Conservation (phyloP, 2,113 vertebrate species). For the Takifugu flavidus region DNA sequence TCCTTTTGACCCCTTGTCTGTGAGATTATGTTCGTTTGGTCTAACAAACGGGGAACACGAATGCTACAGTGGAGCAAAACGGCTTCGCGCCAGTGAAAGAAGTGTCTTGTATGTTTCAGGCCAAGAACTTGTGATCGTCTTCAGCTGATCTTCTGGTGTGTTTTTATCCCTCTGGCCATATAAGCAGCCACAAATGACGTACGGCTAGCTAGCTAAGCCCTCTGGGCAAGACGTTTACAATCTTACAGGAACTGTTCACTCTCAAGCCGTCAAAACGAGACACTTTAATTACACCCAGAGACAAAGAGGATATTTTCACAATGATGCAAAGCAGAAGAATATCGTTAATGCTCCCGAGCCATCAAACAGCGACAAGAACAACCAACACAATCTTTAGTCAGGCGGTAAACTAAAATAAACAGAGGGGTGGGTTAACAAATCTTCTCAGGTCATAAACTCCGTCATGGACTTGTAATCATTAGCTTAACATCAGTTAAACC, state of each 20-base stretch:
- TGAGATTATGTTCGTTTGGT: slow-evolving; percentile 21
- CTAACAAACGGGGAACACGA: background rate
- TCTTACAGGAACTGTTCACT: no score
- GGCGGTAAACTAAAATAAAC: slow-evolving; percentile 17
- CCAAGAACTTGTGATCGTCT: slow-evolving; percentile 9
- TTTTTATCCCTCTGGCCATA: background rate
- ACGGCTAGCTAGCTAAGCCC: no score
- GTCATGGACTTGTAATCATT: slow-evolving; percentile 29
- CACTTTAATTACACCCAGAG: background rate
- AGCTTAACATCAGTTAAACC: slow-evolving; percentile 6
- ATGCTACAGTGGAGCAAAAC: background rate
- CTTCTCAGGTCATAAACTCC: slow-evolving; percentile 10
- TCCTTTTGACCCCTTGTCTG: slow-evolving; percentile 18
- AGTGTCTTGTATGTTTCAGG: slow-evolving; percentile 1
- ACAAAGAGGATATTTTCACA: background rate
- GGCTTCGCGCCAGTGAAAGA: slow-evolving; percentile 9
- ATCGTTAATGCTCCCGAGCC: background rate
- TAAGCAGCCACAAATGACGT: background rate
- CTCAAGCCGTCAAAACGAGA: no score
- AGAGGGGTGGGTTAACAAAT: slow-evolving; percentile 17
- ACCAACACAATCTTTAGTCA: slow-evolving; percentile 9
- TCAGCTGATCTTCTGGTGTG: no score
- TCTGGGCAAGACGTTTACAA: no score
- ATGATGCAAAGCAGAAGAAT: background rate
- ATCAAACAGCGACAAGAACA: background rate